Conservation (phyloP, 2,797 vertebrate species). For the Mus caroli region DNA sequence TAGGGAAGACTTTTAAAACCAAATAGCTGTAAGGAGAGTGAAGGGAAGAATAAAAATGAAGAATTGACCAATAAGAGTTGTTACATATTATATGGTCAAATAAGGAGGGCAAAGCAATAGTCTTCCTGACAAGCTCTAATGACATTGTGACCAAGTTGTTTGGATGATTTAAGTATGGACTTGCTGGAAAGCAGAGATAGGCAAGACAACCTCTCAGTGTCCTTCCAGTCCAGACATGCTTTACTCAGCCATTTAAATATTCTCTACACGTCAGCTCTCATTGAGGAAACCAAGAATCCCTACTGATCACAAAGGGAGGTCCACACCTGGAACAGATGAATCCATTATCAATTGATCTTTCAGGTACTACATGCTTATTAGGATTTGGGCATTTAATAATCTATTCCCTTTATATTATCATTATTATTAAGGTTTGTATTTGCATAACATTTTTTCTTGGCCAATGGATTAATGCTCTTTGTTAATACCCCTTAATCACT, state of each 20-base stretch:
- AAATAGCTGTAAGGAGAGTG: not conserved
- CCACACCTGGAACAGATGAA: not conserved
- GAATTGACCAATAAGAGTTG: not conserved
- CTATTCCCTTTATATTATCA: slow-evolving; percentile 64
- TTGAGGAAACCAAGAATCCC: not conserved
- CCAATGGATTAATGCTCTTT: slow-evolving; percentile 56
- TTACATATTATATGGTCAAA: slow-evolving; percentile 7
- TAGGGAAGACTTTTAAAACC: slow-evolving; percentile 10
- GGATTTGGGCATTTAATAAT: slow-evolving; percentile 44
- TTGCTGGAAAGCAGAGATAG: not conserved
- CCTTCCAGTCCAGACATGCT: slow-evolving; percentile 26
- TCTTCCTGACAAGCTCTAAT: slow-evolving; percentile 58
- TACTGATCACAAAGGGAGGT: not conserved
- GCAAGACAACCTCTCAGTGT: not conserved
- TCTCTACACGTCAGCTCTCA: not conserved
- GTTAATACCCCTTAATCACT: slow-evolving; percentile 82
- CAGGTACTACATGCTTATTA: not conserved
- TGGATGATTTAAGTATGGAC: slow-evolving; percentile 9
- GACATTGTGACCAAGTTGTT: slow-evolving; percentile 15
- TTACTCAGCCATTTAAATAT: slow-evolving; percentile 25
- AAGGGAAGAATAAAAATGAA: slow-evolving; percentile 40
- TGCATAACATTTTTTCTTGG: not conserved
- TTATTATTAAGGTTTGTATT: slow-evolving; percentile 61
- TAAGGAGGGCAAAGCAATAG: slow-evolving; percentile 48
- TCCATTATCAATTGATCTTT: not conserved